Base-by-base conservation (phyloP, 2,113 vertebrate genomes). In the Bubo blakistoni region DNA sequence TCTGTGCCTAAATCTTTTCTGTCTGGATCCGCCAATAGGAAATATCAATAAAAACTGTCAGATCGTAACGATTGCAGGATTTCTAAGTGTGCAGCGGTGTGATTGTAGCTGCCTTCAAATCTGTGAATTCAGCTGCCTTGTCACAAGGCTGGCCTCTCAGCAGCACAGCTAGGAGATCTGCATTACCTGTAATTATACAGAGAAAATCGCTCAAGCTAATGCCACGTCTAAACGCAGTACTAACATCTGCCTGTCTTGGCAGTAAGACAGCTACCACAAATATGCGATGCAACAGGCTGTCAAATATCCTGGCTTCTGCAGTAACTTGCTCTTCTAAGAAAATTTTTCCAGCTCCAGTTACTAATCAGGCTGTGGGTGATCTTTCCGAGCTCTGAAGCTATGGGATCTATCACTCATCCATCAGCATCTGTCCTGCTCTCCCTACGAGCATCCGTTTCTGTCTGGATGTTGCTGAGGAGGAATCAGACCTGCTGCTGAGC, bases 291-390 rank as follows among this genome's bases (percentile, higher is more conserved):
- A 92, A 73, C 81, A 90, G 92, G 58, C 96, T 96, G 91, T 70
- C 91, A 92, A 4, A 83, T 63, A 81, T 12, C 26, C 59, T 80
- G 87, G 46, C 59, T 85, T 36, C 74, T 74, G 67, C 71, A 63
- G 38, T 55, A 59, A 42, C 79, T 73, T 8, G n/a, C 89, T 83
- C 54, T 88, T 91, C 78, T 59, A 80, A 81, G 84, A 46, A 57
- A 51, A 32, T 36, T 15, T 47, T 80, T 42, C 49, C 55, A 51
- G n/a, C 78, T 76, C 17, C 51, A 8, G 42, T 87, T 82, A 9
- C 49, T 92, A 94, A 94, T 97, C 80, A 93, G 89, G 62, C 67
- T 83, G 9, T 74, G 89, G 76, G 42, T 92, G 79, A 91, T 90
- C 59, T 58, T 82, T 38, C 46, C 0, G 14, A 22, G 47, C 91